Base-by-base conservation (phyloP, 2,113 vertebrate genomes). In the Callorhinus ursinus region DNA sequence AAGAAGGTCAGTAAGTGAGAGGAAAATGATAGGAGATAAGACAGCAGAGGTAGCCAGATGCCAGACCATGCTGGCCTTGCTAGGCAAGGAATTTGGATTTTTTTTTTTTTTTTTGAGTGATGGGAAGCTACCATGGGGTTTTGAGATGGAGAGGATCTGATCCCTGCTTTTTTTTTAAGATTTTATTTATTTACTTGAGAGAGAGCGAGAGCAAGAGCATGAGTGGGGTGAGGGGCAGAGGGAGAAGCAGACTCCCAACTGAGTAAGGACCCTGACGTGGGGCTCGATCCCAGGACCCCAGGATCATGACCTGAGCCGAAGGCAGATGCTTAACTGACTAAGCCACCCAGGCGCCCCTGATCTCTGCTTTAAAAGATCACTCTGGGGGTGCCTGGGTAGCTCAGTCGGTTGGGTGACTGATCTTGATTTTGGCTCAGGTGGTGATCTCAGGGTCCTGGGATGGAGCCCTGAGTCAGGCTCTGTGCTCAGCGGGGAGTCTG, bases 1-100 rank as follows among this genome's bases (percentile, higher is more conserved):
- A 91, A 87, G 87, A 72, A 77, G 36, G 53, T 63, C 57, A 84
- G 69, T 61, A 87, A 90, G 63, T 81, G 93, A 96, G 84, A 97
- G 87, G 90, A 96, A 96, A 88, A 90, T 84, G 90, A 92, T 33
- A 86, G 61, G 53, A 95, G 85, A 96, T 95, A 97, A 95, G 93
- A 94, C 55, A 69, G 87, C 4, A 84, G 93, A 95, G 53, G 26
- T 51, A 87, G 67, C 61, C 55, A 93, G 79, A 97, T 85, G 88
- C 33, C 87, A 96, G 76, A 46, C 80, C 74, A 42, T 14, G 39
- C 31, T 76, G 55, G 42, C 63, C 59, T 79, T 76, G 18, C 2
- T 76, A 57, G 63, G 31, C 61, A 84, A 94, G 69, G 74, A 97
- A 96, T 96, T 87, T 84, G 14, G 33, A 84, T 83, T 95, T 93